Evolutionary conservation across 2,888 invertebrate species (phyloP).

Genomic region (Hydropsyche betteni): DNA sequence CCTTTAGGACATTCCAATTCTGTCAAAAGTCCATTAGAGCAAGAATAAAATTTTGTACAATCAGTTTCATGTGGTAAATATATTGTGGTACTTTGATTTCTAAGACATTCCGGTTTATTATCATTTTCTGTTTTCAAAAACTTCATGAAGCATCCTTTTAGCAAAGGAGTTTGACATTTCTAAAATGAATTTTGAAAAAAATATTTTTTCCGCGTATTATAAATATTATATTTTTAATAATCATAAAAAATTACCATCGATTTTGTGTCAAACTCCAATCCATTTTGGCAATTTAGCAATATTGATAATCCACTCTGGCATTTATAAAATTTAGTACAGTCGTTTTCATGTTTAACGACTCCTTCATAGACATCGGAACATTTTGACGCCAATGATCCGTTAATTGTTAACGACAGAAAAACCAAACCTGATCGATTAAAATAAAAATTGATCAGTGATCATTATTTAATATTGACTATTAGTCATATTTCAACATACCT

Average conservation of each 20-base stretch:
- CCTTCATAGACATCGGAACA: too few relatives aligned
- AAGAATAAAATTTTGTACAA: conserved; percentile 15
- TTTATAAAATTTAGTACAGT: conserved; percentile 2
- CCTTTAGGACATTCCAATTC: neutral
- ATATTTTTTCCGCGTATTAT: neutral
- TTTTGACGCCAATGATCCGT: neutral
- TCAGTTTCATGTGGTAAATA: neutral
- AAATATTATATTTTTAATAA: neutral
- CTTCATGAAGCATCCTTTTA: too few relatives aligned
- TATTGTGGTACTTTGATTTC: conserved; percentile 2
- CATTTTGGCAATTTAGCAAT: conserved; percentile 10
- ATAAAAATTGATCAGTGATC: too few relatives aligned
- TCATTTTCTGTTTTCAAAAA: too few relatives aligned
- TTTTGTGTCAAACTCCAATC: neutral
- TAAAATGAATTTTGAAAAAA: neutral
- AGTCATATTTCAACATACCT: too few relatives aligned
- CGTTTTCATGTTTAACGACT: neutral
- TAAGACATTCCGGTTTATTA: neutral
- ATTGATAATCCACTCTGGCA: conserved; percentile 12
- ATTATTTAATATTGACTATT: too few relatives aligned
- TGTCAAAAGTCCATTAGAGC: neutral
- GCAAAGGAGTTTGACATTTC: too few relatives aligned
- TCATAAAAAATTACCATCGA: neutral
- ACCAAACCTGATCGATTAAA: neutral
- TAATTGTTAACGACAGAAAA: neutral